Percentiles rank a stretch among this genome's conserved stretches.
Evolutionary conservation across 2,113 vertebrate species (phyloP).

Genomic region (Meriones unguiculatus): DNA sequence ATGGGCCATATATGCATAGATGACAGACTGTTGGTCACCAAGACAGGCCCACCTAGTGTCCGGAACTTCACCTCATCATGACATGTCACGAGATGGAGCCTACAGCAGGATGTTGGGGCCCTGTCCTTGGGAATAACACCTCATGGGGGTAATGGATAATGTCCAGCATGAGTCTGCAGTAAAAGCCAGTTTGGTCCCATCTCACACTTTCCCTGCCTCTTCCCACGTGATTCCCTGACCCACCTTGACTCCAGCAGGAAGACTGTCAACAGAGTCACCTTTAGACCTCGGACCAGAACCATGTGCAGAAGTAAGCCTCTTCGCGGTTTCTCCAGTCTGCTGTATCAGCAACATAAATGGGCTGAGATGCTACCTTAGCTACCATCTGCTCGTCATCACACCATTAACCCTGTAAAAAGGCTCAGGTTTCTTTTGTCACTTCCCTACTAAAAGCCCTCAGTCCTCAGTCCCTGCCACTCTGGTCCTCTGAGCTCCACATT

Average conservation of each 20-base stretch:
- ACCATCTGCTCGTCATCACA: constrained; percentile 30
- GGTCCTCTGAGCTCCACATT: constrained; percentile 72
- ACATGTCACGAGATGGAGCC: not conserved
- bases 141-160: not conserved
- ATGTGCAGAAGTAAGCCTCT: not conserved
- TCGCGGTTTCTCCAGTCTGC: too few species aligned
- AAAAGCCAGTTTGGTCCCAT: not conserved
- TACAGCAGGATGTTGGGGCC: not conserved
- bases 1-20: not conserved
- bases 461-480: constrained; percentile 63
- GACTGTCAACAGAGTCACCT: not conserved
- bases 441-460: constrained; percentile 67
- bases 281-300: not conserved
- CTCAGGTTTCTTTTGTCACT: constrained; percentile 70
- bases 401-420: constrained; percentile 41
- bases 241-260: not conserved
- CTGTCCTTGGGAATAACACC: not conserved
- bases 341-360: not conserved
- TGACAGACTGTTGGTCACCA: not conserved
- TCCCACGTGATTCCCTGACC: accelerated
- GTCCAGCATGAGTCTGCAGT: not conserved
- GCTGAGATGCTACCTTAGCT: constrained; percentile 9
- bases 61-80: not conserved
- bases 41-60: not conserved
- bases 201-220: not conserved